Conservation (phyloP, 1,140 invertebrate genomes). For the Lordiphosa clarofinis region DNA sequence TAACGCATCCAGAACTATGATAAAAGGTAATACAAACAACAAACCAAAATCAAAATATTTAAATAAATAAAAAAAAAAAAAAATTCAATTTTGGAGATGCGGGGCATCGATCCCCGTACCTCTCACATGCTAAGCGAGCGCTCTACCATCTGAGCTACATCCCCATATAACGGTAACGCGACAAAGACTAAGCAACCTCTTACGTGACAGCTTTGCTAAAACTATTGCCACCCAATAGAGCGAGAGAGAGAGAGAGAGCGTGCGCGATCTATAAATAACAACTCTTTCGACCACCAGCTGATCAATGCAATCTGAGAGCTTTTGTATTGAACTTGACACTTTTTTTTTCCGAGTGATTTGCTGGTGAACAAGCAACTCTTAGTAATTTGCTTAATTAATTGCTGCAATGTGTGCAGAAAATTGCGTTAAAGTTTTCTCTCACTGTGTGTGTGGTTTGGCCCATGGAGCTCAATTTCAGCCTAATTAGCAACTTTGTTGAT, state of each 20-base stretch:
- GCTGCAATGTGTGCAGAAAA: conserved; percentile 10
- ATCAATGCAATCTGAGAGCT: conserved; percentile 15
- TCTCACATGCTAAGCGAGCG: conserved; percentile 92
- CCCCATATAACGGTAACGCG: conserved; percentile 28
- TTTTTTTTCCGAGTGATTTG: conserved; percentile 15
- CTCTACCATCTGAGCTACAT: conserved; percentile 91
- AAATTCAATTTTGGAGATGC: conserved; percentile 80
- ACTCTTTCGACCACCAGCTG: conserved; percentile 14
- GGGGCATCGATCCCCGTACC: conserved; percentile 90
- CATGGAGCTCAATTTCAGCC: conserved; percentile 56
- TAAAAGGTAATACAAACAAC: too few species aligned
- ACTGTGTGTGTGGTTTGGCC: conserved; percentile 1
- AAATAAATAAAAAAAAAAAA: conserved; percentile 5
- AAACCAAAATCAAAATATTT: too few species aligned
- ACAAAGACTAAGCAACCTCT: conserved; percentile 3
- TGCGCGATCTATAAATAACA: conserved; percentile 37
- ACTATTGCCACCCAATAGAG: neutral
- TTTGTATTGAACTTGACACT: conserved; percentile 37
- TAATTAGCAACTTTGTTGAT: conserved; percentile 63
- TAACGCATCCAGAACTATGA: too few species aligned
- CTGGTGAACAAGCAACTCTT: conserved; percentile 4
- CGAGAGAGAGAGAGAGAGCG: neutral
- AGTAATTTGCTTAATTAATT: conserved; percentile 1
- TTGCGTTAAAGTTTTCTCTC: conserved; percentile 3
- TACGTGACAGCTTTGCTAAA: conserved; percentile 5